A percentile compares a stretch with the other conserved stretches of the same genome.
Conservation (phyloP, 2,113 vertebrate genomes). For the Balaeniceps rex region DNA sequence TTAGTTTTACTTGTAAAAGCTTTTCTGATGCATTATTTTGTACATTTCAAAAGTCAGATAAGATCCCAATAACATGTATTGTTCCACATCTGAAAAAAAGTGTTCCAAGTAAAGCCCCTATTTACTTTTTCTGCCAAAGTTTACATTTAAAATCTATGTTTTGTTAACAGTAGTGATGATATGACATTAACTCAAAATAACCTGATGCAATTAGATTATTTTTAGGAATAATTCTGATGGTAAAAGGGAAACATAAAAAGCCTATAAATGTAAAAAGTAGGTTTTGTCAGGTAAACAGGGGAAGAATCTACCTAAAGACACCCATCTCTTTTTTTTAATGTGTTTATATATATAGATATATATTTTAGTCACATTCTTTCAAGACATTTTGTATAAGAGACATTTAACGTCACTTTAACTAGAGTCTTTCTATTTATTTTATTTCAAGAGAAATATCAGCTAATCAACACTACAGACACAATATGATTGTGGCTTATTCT, state of each 20-base stretch:
- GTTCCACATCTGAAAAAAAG: background rate
- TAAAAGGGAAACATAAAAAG: background rate
- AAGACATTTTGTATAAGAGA: background rate
- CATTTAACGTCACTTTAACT: background rate
- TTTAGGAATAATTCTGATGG: background rate
- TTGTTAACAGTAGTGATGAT: background rate
- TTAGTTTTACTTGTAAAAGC: background rate
- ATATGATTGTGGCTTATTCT: background rate
- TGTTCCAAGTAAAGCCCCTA: background rate
- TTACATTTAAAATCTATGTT: background rate
- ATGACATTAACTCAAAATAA: background rate
- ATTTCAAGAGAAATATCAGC: background rate
- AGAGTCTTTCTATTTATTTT: background rate
- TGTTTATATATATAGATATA: background rate
- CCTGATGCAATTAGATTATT: background rate
- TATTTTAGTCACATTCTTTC: background rate
- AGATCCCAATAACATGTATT: background rate
- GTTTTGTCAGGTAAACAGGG: background rate
- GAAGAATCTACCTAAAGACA: background rate
- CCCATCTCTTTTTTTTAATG: background rate
- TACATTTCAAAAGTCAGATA: background rate
- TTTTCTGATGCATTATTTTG: background rate
- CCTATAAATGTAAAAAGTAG: background rate
- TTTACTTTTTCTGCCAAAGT: background rate
- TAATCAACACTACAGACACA: background rate